A percentile compares a stretch with the other conserved stretches of the same genome.
Evolutionary conservation across 2,888 invertebrate species (phyloP).

Genomic region (Lamproptera curius): DNA sequence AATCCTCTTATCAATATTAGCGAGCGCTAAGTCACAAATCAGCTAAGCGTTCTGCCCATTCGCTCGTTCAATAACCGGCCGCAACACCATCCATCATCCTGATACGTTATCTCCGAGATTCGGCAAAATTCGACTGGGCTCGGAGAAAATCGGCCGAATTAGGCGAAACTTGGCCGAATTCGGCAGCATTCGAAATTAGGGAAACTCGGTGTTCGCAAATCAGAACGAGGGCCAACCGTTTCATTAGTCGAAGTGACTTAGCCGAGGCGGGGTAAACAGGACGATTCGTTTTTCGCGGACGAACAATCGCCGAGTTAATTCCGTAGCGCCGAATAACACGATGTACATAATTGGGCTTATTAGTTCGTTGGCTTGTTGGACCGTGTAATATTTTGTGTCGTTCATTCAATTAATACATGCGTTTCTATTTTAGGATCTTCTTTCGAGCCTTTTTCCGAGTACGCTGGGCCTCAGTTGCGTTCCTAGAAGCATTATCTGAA

Average conservation of each 20-base stretch:
- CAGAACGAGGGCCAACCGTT: constrained; percentile 29
- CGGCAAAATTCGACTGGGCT: constrained; percentile 23
- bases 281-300: constrained; percentile 31
- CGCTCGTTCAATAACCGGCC: constrained; percentile 18
- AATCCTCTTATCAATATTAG: constrained; percentile 24
- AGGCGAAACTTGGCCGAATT: constrained; percentile 27
- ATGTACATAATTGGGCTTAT: constrained; percentile 29
- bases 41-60: constrained; percentile 22
- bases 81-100: constrained; percentile 30
- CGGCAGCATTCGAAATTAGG: constrained; percentile 30
- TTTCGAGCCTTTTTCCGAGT: background rate
- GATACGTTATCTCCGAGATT: constrained; percentile 32
- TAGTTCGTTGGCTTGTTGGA: constrained; percentile 10
- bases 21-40: constrained; percentile 21
- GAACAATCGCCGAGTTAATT: constrained; percentile 31
- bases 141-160: background rate
- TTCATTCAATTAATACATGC: constrained; percentile 4
- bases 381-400: background rate
- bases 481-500: background rate
- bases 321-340: constrained; percentile 27
- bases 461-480: background rate
- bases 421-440: background rate
- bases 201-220: too few relatives aligned
- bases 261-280: constrained; percentile 25
- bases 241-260: constrained; percentile 33